Base-by-base conservation (phyloP, 92 coral and sea anemone genomes). In the Bergia puertoricense region DNA sequence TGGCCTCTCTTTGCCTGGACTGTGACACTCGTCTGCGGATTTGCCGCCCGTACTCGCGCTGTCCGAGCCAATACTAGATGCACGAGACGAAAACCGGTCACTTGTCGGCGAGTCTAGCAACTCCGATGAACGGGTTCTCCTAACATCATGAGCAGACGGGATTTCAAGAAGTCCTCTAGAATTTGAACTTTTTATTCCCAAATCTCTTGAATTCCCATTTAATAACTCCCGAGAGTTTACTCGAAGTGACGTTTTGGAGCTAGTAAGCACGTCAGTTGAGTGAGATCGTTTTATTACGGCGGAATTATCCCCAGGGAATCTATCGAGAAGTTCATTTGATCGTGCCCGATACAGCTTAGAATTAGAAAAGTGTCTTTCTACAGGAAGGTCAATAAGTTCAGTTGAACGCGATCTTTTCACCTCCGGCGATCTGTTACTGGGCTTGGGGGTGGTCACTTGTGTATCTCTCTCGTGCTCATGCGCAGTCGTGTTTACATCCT, bases 31-130 rank as follows among this genome's bases (percentile, higher is more conserved):
- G 59, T 78, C 85, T 11, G 83, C 88, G 81, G 87, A 84, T 71
- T 84, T 84, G 4, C 85, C 85, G 38, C 85, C 85, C 2, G 87
- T 13, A 44, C 92, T 94, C 20, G 94, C 88, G 10, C 92, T 86
- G 83, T 95, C 98, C 20, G 95, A 93, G 11, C 93, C 98, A 18
- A 91, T 89, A 54, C 98, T 95, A 9, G 91, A 85, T 41, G 96
- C 88, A 3, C 98, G 96, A 1, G 86, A 79, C 51, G 93, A 84
- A 51, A 69, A 84, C 22, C 87, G 79, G 13, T 84, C 87, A 36
- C 87, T 84, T 38, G 87, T 84, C 8, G 87, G 87, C 43, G 87
- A 84, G 30, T 84, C 87, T 44, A 69, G 46, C 45, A 84, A 6
- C 16, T 84, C 85, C 54, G 76, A 84, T 80, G 59, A 50, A 44